Evolutionary conservation across 2,113 vertebrate species (phyloP), one percentile per base, ranked within the genome.

Genomic region (Hypanus sabinus): DNA sequence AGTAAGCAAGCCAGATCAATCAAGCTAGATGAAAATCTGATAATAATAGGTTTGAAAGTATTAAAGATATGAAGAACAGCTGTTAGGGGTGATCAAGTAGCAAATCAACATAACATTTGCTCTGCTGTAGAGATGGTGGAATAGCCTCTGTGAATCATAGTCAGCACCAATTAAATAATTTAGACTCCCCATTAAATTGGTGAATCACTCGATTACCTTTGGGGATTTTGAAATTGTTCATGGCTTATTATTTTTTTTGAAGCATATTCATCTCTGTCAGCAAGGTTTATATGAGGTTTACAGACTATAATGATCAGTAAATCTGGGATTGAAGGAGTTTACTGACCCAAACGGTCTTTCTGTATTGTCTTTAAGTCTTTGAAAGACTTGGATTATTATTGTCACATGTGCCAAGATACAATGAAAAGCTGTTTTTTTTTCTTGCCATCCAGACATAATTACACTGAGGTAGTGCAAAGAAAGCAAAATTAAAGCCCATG

Each of bases 31-130:
- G 85, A 68, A 90, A 90, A 90, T 90, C 60, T 68, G 30, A 90
- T 90, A 65, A 90, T 90, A 90, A 90, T n/a, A n/a, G 85, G 85
- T 33, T 90, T 90, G 30, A 90, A 90, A 90, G 85, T 90, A 68
- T 65, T 90, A 90, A 90, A 90, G 85, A 90, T 62, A 65, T 27
- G 60, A 33, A 60, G 85, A 68, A 33, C 62, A 90, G 85, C 60
- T 62, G n/a, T 60, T 90, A 14, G 14, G n/a, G 85, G 60, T 68
- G 85, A 90, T 90, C 85, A 65, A 65, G 62, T 90, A 90, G 24
- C 60, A 90, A 33, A 90, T 90, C 85, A 90, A 90, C 85, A 68
- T 36, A 33, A 90, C 85, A 90, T 68, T 65, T 90, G 85, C 85
- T 65, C 14, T 18, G 60, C 85, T 65, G 85, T 60, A 30, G 30